phyloP scores from a whole-genome alignment of 2,113 vertebrate genomes.

The Ochotona princeps region DNA sequence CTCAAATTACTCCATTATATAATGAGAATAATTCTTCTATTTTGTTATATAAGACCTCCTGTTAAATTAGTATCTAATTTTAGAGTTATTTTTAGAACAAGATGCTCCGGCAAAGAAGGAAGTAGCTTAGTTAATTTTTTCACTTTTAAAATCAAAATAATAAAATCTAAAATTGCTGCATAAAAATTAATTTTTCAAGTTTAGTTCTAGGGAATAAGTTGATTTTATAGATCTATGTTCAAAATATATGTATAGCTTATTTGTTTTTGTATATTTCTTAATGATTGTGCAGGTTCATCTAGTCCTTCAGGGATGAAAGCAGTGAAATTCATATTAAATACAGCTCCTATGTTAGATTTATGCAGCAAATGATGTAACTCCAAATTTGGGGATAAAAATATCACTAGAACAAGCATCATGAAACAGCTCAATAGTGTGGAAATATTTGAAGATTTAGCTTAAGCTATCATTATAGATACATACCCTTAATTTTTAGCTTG shows the following conservation, averaged over 20 bases:
- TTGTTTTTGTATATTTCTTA: background rate
- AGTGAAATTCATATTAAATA: background rate
- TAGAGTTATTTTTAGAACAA: slow-evolving; percentile 1
- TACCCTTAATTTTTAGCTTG: background rate
- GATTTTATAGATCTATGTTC: background rate
- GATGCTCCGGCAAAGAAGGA: background rate
- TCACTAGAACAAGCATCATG: background rate
- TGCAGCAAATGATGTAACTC: background rate
- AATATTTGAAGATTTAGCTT: slow-evolving; percentile 27
- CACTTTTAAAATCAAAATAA: background rate
- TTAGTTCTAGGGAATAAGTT: background rate
- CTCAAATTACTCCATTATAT: background rate
- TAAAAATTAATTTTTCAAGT: background rate
- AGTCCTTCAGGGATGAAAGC: background rate
- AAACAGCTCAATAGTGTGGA: background rate
- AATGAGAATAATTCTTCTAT: background rate
- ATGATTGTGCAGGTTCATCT: background rate
- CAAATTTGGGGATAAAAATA: background rate
- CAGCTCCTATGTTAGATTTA: background rate
- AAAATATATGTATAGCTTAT: background rate
- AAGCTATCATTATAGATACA: background rate
- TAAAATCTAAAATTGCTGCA: background rate
- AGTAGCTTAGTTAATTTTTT: slow-evolving; percentile 5
- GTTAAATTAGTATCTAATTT: background rate
- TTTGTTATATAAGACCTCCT: background rate